Percentiles rank a stretch among this genome's conserved stretches.
These are phyloP conservation scores for Adelognathus sp. DNA, from an alignment of 2,888 invertebrate species.

Conservation along the genomic window DNA sequence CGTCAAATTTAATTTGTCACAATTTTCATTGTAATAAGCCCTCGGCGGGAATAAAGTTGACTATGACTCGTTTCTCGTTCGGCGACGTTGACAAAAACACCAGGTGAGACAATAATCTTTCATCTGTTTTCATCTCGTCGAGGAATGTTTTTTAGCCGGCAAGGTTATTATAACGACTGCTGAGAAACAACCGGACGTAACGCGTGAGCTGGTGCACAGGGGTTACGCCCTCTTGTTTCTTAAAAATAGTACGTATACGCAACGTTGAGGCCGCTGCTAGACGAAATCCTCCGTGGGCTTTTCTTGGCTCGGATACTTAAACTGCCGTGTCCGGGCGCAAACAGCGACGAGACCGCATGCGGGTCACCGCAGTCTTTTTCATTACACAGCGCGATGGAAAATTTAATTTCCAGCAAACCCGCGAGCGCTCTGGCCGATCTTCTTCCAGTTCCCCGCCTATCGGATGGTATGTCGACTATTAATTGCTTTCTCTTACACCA, in stretches of 20 bases:
- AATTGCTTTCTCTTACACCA: constrained; percentile 49
- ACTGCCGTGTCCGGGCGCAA: not conserved
- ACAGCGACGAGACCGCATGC: constrained; percentile 27
- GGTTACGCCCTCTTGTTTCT: no score
- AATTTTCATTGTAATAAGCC: not conserved
- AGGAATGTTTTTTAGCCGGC: constrained; percentile 17
- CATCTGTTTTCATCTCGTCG: constrained; percentile 9
- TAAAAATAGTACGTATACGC: no score
- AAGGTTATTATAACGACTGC: constrained; percentile 23
- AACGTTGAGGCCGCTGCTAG: constrained; percentile 13
- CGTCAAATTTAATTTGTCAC: not conserved
- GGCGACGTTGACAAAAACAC: not conserved
- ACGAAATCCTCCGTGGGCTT: constrained; percentile 34
- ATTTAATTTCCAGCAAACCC: constrained; percentile 41
- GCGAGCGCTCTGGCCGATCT: not conserved
- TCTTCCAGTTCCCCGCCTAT: not conserved
- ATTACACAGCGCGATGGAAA: constrained; percentile 47
- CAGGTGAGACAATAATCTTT: constrained; percentile 26
- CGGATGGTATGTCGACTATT: constrained; percentile 48
- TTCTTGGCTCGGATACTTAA: not conserved
- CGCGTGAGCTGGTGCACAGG: no score
- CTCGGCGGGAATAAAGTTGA: not conserved
- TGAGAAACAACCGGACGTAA: no score
- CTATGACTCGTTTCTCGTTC: not conserved
- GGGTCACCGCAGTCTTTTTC: constrained; percentile 40